Evolutionary conservation across 2,888 invertebrate genomes (phyloP), one percentile per base, ranked within the genome.

Genomic region (Andrena marginata): DNA sequence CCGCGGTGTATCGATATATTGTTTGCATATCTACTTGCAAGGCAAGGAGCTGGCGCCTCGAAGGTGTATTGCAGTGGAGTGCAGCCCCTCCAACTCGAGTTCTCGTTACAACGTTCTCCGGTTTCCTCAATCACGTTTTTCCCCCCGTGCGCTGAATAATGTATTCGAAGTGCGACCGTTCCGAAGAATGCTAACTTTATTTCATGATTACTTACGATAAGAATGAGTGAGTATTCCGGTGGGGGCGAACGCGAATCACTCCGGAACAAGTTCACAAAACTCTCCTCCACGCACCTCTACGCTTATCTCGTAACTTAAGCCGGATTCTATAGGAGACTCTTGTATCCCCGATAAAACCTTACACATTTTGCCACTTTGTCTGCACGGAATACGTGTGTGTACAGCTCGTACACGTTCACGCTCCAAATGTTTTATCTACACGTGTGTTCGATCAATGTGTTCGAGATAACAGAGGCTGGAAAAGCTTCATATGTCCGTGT

Each of bases 41-140:
- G 74, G 68, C 77, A 81, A 81, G 82, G 70, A 65, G 82, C 74
- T 81, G 68, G 49, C 74, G 71, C 63, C 71, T 82, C 71, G 71
- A 63, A 76, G 3, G 56, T 76, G 73, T 76, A 76, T 83, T 83
- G 74, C 69, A 84, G 69, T 10, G 74, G 71, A 84, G 78, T 78
- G 59, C 74, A 84, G 85, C 85, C 84, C 84, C 80, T 68, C 84
- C 84, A 84, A 70, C 80, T 77, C 42, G 67, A 80, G 77, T 63
- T 79, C 80, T 84, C 68, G 80, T 80, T 74, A 73, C 80, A 74
- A 84, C 85, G 78, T 85, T 85, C 85, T 82, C 85, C 81, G 85
- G 85, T 85, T 85, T 85, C 78, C 80, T 85, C 74, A 75, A 76
- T 84, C 77, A 77, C 77, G 72, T 85, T 80, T 80, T 85, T 82